These are phyloP conservation scores for Hormaphis cornu DNA, from an alignment of 1,140 invertebrate species.

Conservation along the genomic window DNA sequence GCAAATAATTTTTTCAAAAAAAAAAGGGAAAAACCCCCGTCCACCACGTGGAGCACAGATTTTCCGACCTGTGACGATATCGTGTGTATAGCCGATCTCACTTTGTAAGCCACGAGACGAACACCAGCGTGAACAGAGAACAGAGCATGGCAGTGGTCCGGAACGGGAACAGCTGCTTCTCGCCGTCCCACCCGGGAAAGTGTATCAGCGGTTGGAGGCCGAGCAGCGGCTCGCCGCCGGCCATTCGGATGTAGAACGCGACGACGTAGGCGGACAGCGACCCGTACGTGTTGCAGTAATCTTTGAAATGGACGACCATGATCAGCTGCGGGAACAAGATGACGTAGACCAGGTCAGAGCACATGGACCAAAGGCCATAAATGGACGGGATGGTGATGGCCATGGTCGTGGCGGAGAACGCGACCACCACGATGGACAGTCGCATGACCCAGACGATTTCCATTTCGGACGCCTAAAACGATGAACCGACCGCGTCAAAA, in stretches of 20 bases:
- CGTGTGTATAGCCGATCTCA: constrained; percentile 39
- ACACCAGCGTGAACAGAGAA: constrained; percentile 64
- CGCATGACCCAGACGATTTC: constrained; percentile 99
- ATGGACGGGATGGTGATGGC: constrained; percentile 93
- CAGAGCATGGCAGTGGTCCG: constrained; percentile 81
- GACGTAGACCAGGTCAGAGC: constrained; percentile 94
- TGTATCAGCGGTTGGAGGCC: constrained; percentile 72
- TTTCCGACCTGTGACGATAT: too few species aligned
- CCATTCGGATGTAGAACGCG: constrained; percentile 74
- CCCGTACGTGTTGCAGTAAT: constrained; percentile 92
- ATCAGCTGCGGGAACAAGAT: constrained; percentile 96
- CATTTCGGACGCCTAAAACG: constrained; percentile 72
- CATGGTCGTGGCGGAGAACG: constrained; percentile 85
- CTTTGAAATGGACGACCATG: constrained; percentile 92
- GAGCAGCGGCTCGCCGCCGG: constrained; percentile 79
- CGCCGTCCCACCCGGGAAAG: constrained; percentile 75
- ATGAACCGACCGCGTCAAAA: constrained; percentile 21
- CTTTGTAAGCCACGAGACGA: constrained; percentile 70
- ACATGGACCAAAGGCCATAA: constrained; percentile 95
- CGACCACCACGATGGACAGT: constrained; percentile 83
- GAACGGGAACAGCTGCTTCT: constrained; percentile 76
- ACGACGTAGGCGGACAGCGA: constrained; percentile 82
- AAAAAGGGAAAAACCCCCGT: too few species aligned
- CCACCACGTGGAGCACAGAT: too few species aligned
- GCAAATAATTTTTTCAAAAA: too few species aligned